These are phyloP conservation scores for Leucoma salicis DNA, from an alignment of 2,888 invertebrate species.

Conservation along the genomic window DNA sequence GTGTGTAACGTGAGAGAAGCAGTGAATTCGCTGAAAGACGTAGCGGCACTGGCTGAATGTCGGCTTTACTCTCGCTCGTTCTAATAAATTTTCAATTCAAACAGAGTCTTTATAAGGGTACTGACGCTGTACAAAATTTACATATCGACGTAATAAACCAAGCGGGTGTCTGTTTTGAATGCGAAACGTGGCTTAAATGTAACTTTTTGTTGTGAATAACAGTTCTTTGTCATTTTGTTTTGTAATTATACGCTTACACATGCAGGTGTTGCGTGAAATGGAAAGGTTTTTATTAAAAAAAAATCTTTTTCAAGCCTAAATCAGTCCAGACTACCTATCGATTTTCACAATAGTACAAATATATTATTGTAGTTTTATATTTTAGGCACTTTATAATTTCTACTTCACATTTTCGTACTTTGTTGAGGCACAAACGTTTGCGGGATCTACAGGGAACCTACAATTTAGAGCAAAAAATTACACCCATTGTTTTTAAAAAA, in stretches of 20 bases:
- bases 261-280: background rate
- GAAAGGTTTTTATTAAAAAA: background rate
- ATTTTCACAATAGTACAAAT: too few species aligned
- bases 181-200: conserved; percentile 57
- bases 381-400: too few species aligned
- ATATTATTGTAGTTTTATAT: too few species aligned
- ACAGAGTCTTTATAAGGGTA: conserved; percentile 82
- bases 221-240: conserved; percentile 22
- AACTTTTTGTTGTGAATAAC: conserved; percentile 43
- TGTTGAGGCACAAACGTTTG: too few species aligned
- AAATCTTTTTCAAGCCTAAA: too few species aligned
- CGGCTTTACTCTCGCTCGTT: conserved; percentile 69
- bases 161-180: conserved; percentile 75
- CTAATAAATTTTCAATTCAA: conserved; percentile 82
- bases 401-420: too few species aligned
- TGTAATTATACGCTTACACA: background rate
- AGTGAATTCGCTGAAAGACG: conserved; percentile 79
- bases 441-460: too few species aligned
- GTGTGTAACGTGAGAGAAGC: conserved; percentile 51
- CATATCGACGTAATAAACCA: conserved; percentile 81
- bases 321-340: too few species aligned
- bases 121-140: conserved; percentile 81
- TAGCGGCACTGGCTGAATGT: conserved; percentile 72
- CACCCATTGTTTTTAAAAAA: too few species aligned
- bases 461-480: too few species aligned